A percentile compares a stretch with the other conserved stretches of the same genome.
These are phyloP conservation scores for Ammodytes dubius DNA, from an alignment of 2,113 vertebrate genomes.

Conservation along the genomic window DNA sequence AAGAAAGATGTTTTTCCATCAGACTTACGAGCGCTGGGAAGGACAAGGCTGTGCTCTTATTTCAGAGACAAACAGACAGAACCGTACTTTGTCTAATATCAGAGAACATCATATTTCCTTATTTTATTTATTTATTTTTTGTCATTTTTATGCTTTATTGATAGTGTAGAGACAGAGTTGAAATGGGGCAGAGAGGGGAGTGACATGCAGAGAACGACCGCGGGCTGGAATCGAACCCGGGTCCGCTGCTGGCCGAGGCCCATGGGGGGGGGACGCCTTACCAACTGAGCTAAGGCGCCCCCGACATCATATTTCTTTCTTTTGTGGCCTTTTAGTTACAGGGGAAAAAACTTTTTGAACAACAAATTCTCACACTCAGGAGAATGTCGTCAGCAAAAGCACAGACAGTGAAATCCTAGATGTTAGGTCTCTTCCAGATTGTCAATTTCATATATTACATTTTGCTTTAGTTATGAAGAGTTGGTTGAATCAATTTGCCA, in stretches of 20 bases:
- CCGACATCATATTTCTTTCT: constrained; percentile 6
- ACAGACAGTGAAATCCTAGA: neutral
- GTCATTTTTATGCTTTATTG: no score
- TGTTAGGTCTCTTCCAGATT: neutral
- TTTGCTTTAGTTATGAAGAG: neutral
- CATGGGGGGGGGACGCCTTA: no score
- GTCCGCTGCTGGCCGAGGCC: no score
- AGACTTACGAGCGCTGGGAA: neutral
- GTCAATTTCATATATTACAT: neutral
- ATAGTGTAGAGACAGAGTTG: no score
- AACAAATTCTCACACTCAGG: neutral
- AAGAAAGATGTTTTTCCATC: constrained; percentile 22
- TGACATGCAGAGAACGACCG: no score
- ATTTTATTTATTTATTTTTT: no score
- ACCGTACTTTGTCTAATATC: neutral
- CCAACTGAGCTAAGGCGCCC: no score
- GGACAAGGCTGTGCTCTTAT: constrained; percentile 18
- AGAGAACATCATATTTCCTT: neutral
- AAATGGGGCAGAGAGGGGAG: no score
- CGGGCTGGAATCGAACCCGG: no score
- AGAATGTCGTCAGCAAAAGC: neutral
- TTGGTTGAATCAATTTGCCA: constrained; percentile 1
- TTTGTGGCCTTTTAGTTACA: constrained; percentile 12
- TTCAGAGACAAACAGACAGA: constrained; percentile 9
- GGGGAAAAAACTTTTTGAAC: neutral